These are phyloP conservation scores for Andrena praecox DNA, from an alignment of 2,888 invertebrate species.

Conservation along the genomic window DNA sequence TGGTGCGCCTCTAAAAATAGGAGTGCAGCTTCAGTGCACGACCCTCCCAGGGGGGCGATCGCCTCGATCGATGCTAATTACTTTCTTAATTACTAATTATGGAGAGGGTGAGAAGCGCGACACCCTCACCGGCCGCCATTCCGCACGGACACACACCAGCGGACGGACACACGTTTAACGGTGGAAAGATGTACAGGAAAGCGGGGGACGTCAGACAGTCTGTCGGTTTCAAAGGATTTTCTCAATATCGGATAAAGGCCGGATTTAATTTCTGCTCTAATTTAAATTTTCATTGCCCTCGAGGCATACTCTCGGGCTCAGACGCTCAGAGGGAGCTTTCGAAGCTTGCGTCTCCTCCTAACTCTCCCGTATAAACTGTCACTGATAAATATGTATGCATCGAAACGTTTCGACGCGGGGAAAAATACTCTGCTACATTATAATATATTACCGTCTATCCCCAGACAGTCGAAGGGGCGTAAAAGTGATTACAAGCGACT, in stretches of 20 bases:
- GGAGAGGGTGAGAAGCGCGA: slow-evolving; percentile 46
- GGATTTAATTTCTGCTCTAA: slow-evolving; percentile 74
- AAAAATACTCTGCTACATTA: slow-evolving; percentile 56
- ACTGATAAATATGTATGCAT: slow-evolving; percentile 69
- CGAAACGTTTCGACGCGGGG: slow-evolving; percentile 44
- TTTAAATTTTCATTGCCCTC: slow-evolving; percentile 74
- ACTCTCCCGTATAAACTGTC: slow-evolving; percentile 65
- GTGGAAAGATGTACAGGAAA: slow-evolving; percentile 50
- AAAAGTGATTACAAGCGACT: slow-evolving; percentile 8
- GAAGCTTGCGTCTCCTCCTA: slow-evolving; percentile 61
- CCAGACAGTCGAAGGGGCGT: slow-evolving; percentile 4
- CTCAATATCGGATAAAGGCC: slow-evolving; percentile 73
- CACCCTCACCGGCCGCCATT: neutral
- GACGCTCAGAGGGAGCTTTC: slow-evolving; percentile 64
- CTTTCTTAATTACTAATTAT: slow-evolving; percentile 70
- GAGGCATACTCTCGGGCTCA: slow-evolving; percentile 56
- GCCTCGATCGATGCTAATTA: slow-evolving; percentile 69
- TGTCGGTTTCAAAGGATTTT: slow-evolving; percentile 68
- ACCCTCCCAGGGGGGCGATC: neutral
- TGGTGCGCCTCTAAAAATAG: slow-evolving; percentile 45
- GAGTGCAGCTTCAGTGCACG: slow-evolving; percentile 16
- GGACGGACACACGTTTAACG: neutral
- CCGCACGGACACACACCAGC: neutral
- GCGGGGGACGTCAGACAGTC: slow-evolving; percentile 63
- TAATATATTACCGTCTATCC: slow-evolving; percentile 28